Percentiles rank a stretch among this genome's conserved stretches.
phyloP scores from a whole-genome alignment of 2,113 vertebrate genomes.

The Laticauda laticaudata region DNA sequence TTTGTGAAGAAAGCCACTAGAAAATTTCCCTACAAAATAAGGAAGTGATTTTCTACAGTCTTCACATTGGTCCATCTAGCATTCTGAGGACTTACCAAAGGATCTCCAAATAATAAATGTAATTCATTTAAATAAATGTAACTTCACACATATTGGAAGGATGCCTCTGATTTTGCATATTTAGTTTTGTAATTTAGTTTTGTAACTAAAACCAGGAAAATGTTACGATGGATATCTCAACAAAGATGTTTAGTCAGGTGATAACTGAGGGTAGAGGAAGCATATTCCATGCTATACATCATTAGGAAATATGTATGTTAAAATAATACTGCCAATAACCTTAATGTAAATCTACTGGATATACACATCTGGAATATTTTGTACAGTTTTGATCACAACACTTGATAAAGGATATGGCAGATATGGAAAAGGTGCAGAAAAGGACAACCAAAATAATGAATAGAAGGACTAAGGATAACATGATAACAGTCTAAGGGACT shows the following conservation, averaged over 20 bases:
- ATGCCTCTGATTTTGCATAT: background rate
- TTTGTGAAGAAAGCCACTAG: background rate
- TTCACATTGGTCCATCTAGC: background rate
- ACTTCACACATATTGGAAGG: background rate
- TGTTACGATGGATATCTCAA: background rate
- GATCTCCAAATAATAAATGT: background rate
- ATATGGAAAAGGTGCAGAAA: background rate
- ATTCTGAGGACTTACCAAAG: background rate
- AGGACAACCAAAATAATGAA: background rate
- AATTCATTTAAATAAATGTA: background rate
- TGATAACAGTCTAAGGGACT: background rate
- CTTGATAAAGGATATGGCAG: background rate
- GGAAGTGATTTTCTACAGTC: background rate
- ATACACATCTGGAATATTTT: background rate
- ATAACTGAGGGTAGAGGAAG: background rate
- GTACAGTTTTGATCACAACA: background rate
- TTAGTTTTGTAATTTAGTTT: no score
- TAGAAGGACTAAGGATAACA: background rate
- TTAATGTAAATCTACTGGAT: background rate
- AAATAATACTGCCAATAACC: background rate
- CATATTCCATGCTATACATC: background rate
- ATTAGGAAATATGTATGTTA: background rate
- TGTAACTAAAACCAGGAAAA: background rate
- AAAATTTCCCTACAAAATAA: background rate
- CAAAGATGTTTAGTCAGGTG: background rate